These are phyloP conservation scores for Anguilla rostrata DNA, from an alignment of 2,113 vertebrate genomes.

Conservation along the genomic window DNA sequence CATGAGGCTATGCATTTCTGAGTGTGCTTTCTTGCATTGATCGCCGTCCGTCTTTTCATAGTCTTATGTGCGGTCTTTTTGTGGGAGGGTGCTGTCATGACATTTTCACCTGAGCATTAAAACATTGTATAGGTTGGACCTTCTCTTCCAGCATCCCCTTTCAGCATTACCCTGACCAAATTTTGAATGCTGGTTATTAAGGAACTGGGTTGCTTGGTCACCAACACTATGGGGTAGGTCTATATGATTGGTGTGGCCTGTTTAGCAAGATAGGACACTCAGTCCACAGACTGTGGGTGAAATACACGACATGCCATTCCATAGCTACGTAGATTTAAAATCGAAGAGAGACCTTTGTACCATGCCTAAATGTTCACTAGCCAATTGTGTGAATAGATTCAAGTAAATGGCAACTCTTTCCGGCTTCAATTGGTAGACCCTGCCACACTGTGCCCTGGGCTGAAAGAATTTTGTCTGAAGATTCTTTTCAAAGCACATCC, in stretches of 20 bases:
- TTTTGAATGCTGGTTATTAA: background rate
- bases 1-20: background rate
- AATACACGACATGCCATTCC: background rate
- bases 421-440: background rate
- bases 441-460: background rate
- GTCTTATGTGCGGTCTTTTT: background rate
- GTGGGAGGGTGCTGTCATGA: background rate
- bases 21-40: background rate
- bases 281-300: background rate
- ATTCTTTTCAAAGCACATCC: background rate
- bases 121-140: background rate
- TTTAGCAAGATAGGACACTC: background rate
- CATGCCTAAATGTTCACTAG: background rate
- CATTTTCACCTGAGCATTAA: background rate
- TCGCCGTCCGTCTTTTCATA: background rate
- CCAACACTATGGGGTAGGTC: background rate
- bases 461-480: background rate
- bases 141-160: background rate
- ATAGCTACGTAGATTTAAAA: background rate
- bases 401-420: background rate
- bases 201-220: background rate
- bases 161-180: background rate
- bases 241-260: background rate
- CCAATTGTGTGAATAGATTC: background rate
- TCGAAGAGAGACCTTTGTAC: conserved; percentile 12